Evolutionary conservation across 2,797 vertebrate species (phyloP).

Genomic region (Neoniphon sammara): DNA sequence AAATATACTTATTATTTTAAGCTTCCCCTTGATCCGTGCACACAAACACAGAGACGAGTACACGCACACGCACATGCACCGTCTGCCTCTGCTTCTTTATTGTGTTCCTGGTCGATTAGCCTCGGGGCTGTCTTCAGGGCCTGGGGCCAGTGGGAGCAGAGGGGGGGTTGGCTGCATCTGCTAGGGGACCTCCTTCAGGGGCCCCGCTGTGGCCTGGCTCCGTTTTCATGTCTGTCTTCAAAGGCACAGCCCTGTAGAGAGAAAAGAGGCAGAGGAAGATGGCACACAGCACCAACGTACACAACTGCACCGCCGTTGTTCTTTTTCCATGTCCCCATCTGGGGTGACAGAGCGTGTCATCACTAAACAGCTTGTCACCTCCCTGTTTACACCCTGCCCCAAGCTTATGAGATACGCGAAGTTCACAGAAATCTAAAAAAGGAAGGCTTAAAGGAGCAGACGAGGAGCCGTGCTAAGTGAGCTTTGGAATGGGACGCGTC

Average conservation of each 20-base stretch:
- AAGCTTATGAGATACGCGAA: neutral
- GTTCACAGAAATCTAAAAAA: neutral
- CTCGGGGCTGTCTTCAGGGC: conserved; percentile 90
- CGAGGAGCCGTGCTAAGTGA: neutral
- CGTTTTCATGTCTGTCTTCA: conserved; percentile 78
- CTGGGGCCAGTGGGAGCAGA: conserved; percentile 81
- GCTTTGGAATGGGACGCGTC: neutral
- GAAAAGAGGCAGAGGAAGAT: conserved; percentile 2
- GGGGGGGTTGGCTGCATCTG: conserved; percentile 84
- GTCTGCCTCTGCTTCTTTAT: conserved; percentile 62
- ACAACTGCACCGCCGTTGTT: conserved; percentile 48
- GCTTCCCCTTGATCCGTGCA: conserved; percentile 49
- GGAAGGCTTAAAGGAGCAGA: neutral
- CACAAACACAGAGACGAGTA: conserved; percentile 22
- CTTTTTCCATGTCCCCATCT: conserved; percentile 41
- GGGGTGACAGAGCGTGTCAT: conserved; percentile 31
- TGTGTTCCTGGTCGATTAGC: conserved; percentile 88
- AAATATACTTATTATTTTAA: conserved; percentile 22
- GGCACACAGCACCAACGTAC: conserved; percentile 1
- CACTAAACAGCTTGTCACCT: conserved; percentile 29
- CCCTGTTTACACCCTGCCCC: conserved; percentile 18
- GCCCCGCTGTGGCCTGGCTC: conserved; percentile 60
- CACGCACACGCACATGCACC: conserved; percentile 2
- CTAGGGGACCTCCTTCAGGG: conserved; percentile 80
- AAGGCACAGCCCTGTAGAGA: conserved; percentile 59